These are phyloP conservation scores for Automeris io DNA, from an alignment of 2,888 invertebrate genomes.

Conservation along the genomic window DNA sequence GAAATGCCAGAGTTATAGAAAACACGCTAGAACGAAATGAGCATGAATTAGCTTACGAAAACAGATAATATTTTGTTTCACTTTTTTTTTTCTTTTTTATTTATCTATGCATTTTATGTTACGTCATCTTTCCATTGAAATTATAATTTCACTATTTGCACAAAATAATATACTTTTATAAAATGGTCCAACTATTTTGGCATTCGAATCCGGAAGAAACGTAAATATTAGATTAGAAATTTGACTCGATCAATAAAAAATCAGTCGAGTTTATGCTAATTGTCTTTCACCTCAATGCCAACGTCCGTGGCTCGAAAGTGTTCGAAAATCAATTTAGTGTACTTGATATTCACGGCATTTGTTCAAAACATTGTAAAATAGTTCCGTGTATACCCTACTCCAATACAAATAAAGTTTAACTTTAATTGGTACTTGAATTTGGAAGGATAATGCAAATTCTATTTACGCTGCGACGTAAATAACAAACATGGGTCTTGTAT, in stretches of 20 bases:
- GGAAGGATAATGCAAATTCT: conserved; percentile 22
- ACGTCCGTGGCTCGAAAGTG: conserved; percentile 54
- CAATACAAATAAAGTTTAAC: conserved; percentile 22
- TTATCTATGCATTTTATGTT: too few relatives aligned
- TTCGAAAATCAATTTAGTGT: conserved; percentile 67
- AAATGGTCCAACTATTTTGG: too few relatives aligned
- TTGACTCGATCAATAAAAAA: conserved; percentile 2
- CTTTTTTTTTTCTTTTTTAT: too few relatives aligned
- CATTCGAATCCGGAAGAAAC: not conserved
- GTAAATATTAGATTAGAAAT: conserved; percentile 4
- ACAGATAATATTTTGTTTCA: too few relatives aligned
- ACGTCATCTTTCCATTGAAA: too few relatives aligned
- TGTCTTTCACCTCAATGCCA: conserved; percentile 39
- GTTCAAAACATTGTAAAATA: conserved; percentile 12
- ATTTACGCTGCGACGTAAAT: conserved; percentile 34
- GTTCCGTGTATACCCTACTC: conserved; percentile 24
- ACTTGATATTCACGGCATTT: conserved; percentile 62
- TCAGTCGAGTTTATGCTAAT: conserved; percentile 31
- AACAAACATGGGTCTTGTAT: conserved; percentile 17
- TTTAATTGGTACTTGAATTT: conserved; percentile 10
- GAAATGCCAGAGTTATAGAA: too few relatives aligned
- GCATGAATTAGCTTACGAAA: too few relatives aligned
- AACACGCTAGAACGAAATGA: too few relatives aligned
- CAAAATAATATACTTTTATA: too few relatives aligned
- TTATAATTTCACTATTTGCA: too few relatives aligned